A percentile compares a stretch with the other conserved stretches of the same genome.
These are phyloP conservation scores for Ceramica pisi DNA, from an alignment of 2,888 invertebrate genomes.

Conservation along the genomic window DNA sequence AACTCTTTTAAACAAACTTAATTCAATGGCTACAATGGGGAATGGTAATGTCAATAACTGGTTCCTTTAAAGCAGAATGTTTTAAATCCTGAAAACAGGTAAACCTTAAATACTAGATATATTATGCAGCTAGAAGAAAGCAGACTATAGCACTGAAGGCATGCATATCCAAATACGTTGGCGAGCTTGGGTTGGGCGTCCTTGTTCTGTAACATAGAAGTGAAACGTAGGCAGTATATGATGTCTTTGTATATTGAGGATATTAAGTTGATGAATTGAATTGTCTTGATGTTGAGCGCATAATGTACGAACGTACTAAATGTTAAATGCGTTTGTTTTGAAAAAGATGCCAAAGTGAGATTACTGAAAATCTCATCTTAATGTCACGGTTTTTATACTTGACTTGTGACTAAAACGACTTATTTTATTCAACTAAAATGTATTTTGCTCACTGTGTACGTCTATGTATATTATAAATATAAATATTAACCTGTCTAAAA, in stretches of 20 bases:
- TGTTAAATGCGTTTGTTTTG: background rate
- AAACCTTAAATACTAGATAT: too few species aligned
- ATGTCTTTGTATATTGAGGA: too few species aligned
- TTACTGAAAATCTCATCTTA: background rate
- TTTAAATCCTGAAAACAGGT: too few species aligned
- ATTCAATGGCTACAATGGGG: too few species aligned
- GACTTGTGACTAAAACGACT: background rate
- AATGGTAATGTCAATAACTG: too few species aligned
- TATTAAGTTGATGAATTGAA: slow-evolving; percentile 14
- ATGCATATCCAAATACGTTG: background rate
- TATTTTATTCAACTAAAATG: too few species aligned
- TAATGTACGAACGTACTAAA: background rate
- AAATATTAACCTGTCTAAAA: background rate
- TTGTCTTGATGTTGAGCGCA: background rate
- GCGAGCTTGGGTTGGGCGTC: background rate
- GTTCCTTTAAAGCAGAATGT: background rate
- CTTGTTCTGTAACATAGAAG: background rate
- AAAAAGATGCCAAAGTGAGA: background rate
- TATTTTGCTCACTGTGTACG: too few species aligned
- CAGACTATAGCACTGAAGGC: background rate
- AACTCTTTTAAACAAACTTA: too few species aligned
- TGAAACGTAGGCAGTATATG: background rate
- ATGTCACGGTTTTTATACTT: background rate
- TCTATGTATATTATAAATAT: background rate
- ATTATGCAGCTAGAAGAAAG: too few species aligned